Base-by-base conservation (phyloP, 2,797 vertebrate species). In the Spheniscus humboldti region DNA sequence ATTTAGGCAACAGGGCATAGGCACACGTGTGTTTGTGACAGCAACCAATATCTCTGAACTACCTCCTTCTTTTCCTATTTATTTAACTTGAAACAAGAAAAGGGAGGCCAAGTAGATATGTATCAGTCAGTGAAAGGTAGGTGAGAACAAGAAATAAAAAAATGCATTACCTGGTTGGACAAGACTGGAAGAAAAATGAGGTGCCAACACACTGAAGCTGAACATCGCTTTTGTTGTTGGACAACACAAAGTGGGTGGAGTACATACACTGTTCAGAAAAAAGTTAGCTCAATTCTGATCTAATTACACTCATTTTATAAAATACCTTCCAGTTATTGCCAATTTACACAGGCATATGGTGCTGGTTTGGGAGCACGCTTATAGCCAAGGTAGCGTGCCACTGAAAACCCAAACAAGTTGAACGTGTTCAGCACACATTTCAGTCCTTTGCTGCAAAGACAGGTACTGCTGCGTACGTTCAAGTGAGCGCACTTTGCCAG, bases 391-490 rank as follows among this genome's bases (percentile, higher is more conserved):
- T 6, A 37, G 20, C 2, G 0, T 31, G 45, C 37, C 52, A 12
- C 48, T 9, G 56, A 19, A 31, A 43, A 16, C 2, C 25, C 41
- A 37, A 17, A 23, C 6, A 13, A 8, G 31, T 1, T 8, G 30
- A 22, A 31, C 1, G 1, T 1, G 16, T 6, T 53, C 35, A 16
- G 64, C 0, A 1, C 16, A 4, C 27, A 1, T 27, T 22, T 41
- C 50, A 8, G 6, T 20, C 41, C 62, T 59, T 50, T 11, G 30
- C 56, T 55, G 37, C 57, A 31, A 1, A 25, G n/a, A 16, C 22
- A 30, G 41, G 48, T 27, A 9, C 50, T 18, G 31, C 35, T 20
- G 28, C 4, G 0, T 6, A 3, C 2, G 13, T 10, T 35, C 20
- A 5, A 17, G 73, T 1, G 12, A 43, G 37, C 0, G 25, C 18